Evolutionary conservation across 2,113 vertebrate genomes (phyloP), one percentile per base, ranked within the genome.

Genomic region (Dicentrarchus labrax): DNA sequence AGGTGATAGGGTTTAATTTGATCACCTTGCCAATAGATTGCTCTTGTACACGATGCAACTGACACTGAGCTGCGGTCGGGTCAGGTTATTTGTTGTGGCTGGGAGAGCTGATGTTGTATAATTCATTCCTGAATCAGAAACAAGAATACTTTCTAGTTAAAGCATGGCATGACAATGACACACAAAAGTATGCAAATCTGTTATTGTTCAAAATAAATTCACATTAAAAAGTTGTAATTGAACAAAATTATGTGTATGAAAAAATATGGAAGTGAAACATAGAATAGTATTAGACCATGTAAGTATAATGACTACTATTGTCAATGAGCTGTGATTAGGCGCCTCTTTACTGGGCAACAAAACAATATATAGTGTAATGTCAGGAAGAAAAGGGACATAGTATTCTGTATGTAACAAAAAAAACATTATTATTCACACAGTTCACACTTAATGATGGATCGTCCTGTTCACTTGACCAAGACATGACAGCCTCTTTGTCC

Each of bases 61-160:
- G 39, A 72, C 73, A 50, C 64, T 4, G 15, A 64, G 67, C 76
- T 69, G 48, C 5, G 4, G 39, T 48, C 12, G 5, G 56, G 60
- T 80, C 38, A 41, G 56, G 8, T 78, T 21, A 24, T 74, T 80
- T 78, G 85, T 73, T 83, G 53, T 86, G 80, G 41, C 60, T 36
- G 7, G 38, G 36, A 38, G 38, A 68, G 39, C 1, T 38, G 11
- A 61, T 54, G 38, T 56, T 24, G 56, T 45, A 19, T 53, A 36
- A 57, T 41, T 57, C 6, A 56, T 62, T 66, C 6, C 45, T 43
- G 21, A 62, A 65, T 56, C 54, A 43, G 43, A 57, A 13, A 30
- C 30, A 3, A 3, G 30, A 30, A 30, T 30, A 2, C 30, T 30
- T 30, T 30, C 30, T 30, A 30, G 30, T 30, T 30, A 30, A 30